A percentile compares a stretch with the other conserved stretches of the same genome.
These are phyloP conservation scores for Mesorhabditis sp. DNA, from an alignment of 2,888 invertebrate genomes.

Conservation along the genomic window DNA sequence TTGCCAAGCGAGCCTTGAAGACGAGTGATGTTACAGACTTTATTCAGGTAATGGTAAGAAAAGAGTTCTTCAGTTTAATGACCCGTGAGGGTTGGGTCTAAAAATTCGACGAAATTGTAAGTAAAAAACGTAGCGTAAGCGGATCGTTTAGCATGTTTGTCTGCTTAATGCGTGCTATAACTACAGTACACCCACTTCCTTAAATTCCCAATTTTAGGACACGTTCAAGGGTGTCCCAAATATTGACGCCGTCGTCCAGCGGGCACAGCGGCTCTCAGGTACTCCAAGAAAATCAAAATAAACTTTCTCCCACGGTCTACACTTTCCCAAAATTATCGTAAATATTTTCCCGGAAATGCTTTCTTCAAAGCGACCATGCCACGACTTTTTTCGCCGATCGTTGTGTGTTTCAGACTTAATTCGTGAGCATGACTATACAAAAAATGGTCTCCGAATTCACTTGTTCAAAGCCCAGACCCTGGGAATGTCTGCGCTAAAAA, in stretches of 20 bases:
- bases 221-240: background rate
- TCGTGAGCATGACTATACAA: background rate
- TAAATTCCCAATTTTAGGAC: background rate
- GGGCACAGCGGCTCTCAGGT: background rate
- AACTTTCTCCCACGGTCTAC: too few relatives aligned
- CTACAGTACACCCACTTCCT: too few relatives aligned
- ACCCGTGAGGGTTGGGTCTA: too few relatives aligned
- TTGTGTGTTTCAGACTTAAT: conserved; percentile 1
- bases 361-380: background rate
- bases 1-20: conserved; percentile 12
- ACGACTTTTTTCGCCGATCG: background rate
- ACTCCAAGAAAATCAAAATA: background rate
- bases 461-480: conserved; percentile 45
- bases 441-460: conserved; percentile 14
- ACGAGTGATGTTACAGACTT: conserved; percentile 22
- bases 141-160: too few relatives aligned
- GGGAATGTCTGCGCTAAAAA: conserved; percentile 43
- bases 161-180: too few relatives aligned
- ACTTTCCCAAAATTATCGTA: too few relatives aligned
- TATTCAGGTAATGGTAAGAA: background rate
- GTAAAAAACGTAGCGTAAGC: too few relatives aligned
- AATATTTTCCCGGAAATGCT: background rate
- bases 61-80: conserved; percentile 12
- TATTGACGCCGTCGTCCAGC: background rate
- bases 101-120: too few relatives aligned